These are phyloP conservation scores for Acrocephalus kingi DNA, from an alignment of 2,113 vertebrate genomes.

Conservation along the genomic window DNA sequence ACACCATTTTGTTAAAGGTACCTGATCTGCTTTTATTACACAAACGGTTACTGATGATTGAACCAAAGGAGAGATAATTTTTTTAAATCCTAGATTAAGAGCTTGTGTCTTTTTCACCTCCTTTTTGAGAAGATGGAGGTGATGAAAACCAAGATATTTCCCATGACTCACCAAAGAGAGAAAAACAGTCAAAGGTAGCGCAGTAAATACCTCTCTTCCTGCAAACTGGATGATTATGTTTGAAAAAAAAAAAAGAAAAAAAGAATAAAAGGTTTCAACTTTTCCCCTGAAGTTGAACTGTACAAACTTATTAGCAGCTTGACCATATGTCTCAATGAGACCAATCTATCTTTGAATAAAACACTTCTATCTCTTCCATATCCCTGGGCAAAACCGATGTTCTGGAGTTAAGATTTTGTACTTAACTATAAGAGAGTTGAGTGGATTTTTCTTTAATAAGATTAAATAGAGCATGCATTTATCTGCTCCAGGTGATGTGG, in stretches of 20 bases:
- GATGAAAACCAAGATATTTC: not conserved
- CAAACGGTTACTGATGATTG: not conserved
- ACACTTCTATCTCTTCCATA: slow-evolving; percentile 19
- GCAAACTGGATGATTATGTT: not conserved
- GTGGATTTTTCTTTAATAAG: slow-evolving; percentile 66
- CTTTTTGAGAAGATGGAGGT: not conserved
- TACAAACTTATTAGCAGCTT: not conserved
- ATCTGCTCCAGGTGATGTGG: slow-evolving; percentile 54
- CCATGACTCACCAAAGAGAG: not conserved
- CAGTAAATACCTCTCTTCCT: not conserved
- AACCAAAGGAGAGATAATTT: not conserved
- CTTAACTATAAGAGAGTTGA: slow-evolving; percentile 52
- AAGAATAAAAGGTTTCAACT: not conserved
- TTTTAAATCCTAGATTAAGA: not conserved
- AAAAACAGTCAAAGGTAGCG: not conserved
- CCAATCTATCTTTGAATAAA: slow-evolving; percentile 9
- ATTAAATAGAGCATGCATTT: slow-evolving; percentile 52
- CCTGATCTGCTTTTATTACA: slow-evolving; percentile 30
- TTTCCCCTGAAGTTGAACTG: not conserved
- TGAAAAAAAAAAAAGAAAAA: not conserved
- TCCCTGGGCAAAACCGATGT: slow-evolving; percentile 44
- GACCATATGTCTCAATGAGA: not conserved
- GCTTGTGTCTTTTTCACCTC: not conserved
- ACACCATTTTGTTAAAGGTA: slow-evolving; percentile 30
- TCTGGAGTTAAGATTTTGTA: slow-evolving; percentile 55